These are phyloP conservation scores for Gambusia yucatana DNA, from an alignment of 2,797 vertebrate species.

Conservation along the genomic window DNA sequence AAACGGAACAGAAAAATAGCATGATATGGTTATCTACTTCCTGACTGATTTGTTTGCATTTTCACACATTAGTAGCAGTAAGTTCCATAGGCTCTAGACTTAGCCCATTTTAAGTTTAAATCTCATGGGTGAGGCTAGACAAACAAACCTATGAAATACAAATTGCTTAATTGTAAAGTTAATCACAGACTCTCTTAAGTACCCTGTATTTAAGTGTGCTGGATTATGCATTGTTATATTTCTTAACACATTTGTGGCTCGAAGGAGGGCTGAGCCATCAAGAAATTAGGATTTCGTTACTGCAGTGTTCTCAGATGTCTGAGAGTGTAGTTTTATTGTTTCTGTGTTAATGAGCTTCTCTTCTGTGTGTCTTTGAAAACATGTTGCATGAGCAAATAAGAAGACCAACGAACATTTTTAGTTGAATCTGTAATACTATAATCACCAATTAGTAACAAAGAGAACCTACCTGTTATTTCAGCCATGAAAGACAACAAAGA, in stretches of 20 bases:
- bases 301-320: background rate
- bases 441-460: background rate
- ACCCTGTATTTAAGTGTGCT: background rate
- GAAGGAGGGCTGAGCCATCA: background rate
- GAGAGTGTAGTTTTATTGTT: background rate
- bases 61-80: background rate
- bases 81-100: background rate
- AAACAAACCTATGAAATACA: conserved; percentile 12
- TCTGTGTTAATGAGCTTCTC: background rate
- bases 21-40: background rate
- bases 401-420: background rate
- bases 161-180: conserved; percentile 20
- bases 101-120: background rate
- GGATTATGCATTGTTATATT: background rate
- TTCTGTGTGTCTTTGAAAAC: conserved; percentile 5
- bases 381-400: conserved; percentile 7
- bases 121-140: background rate
- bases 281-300: background rate
- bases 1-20: background rate
- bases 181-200: conserved; percentile 13
- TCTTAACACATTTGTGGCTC: background rate
- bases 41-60: background rate
- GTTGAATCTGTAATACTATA: conserved; percentile 4
- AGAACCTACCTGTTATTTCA: background rate
- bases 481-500: background rate